Evolutionary conservation across 2,888 invertebrate species (phyloP).

Genomic region (Leptopilina drosophilae): DNA sequence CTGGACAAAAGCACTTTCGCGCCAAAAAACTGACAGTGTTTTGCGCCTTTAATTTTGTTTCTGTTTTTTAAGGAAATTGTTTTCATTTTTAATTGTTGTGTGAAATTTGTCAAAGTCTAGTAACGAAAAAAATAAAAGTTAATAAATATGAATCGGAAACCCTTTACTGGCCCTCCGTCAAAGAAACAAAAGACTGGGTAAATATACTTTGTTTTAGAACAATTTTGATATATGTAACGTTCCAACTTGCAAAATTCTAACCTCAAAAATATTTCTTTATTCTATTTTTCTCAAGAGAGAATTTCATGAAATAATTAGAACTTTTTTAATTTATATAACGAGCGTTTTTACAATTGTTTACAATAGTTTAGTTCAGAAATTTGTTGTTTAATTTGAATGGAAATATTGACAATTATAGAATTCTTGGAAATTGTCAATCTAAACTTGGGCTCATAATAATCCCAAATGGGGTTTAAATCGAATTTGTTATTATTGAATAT

Average conservation of each 20-base stretch:
- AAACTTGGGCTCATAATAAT: too few relatives aligned
- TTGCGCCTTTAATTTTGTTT: too few relatives aligned
- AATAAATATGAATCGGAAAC: constrained; percentile 42
- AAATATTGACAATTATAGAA: too few relatives aligned
- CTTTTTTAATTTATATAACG: not conserved
- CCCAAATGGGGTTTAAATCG: too few relatives aligned
- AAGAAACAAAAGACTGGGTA: constrained; percentile 48
- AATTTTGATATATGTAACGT: not conserved
- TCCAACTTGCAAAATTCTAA: constrained; percentile 24
- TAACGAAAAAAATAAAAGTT: not conserved
- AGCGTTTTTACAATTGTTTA: not conserved
- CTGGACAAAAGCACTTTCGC: too few relatives aligned
- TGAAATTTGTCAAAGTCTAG: not conserved
- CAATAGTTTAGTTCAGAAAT: too few relatives aligned
- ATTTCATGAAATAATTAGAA: not conserved
- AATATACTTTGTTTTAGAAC: not conserved
- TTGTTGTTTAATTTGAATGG: too few relatives aligned
- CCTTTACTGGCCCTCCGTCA: constrained; percentile 44
- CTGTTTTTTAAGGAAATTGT: not conserved
- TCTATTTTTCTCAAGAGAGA: not conserved
- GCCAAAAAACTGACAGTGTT: too few relatives aligned
- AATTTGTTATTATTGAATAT: too few relatives aligned
- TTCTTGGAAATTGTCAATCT: too few relatives aligned
- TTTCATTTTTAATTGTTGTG: not conserved
- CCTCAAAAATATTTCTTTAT: constrained; percentile 9